phyloP scores from a whole-genome alignment of 2,113 vertebrate species.

The Lynx canadensis region DNA sequence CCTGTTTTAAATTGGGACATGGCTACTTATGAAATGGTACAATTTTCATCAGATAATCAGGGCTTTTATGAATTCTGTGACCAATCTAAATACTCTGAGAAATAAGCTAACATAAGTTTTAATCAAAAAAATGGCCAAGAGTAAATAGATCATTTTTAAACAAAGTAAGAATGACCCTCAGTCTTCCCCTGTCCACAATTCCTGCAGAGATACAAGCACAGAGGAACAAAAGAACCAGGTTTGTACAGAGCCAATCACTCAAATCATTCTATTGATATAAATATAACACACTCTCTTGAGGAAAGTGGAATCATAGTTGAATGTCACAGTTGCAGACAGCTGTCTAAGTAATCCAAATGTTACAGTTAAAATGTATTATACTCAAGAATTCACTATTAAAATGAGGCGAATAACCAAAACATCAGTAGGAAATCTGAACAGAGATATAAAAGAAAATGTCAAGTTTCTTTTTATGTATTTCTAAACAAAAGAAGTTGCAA shows the following conservation, averaged over 20 bases:
- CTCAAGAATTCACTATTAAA: slow-evolving; percentile 28
- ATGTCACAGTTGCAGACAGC: background rate
- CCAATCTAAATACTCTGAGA: background rate
- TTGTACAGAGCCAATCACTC: background rate
- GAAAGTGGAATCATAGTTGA: background rate
- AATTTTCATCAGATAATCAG: background rate
- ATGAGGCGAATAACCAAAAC: background rate
- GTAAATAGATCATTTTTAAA: background rate
- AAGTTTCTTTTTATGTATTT: background rate
- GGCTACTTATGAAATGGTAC: background rate
- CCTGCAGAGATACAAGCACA: background rate
- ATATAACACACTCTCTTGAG: slow-evolving; percentile 27
- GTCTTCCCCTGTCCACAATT: background rate
- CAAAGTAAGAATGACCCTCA: background rate
- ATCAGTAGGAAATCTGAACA: slow-evolving; percentile 7
- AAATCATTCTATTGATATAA: slow-evolving; percentile 17
- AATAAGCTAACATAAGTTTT: background rate
- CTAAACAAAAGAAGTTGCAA: slow-evolving; percentile 37
- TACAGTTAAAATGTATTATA: slow-evolving; percentile 6
- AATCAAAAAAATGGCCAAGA: background rate
- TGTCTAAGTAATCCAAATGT: background rate
- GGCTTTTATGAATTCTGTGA: background rate
- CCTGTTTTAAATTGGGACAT: background rate
- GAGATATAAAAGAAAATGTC: slow-evolving; percentile 15
- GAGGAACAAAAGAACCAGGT: background rate